Percentiles rank a stretch among this genome's conserved stretches.
phyloP scores from a whole-genome alignment of 2,113 vertebrate species.

The Hassar affinis region DNA sequence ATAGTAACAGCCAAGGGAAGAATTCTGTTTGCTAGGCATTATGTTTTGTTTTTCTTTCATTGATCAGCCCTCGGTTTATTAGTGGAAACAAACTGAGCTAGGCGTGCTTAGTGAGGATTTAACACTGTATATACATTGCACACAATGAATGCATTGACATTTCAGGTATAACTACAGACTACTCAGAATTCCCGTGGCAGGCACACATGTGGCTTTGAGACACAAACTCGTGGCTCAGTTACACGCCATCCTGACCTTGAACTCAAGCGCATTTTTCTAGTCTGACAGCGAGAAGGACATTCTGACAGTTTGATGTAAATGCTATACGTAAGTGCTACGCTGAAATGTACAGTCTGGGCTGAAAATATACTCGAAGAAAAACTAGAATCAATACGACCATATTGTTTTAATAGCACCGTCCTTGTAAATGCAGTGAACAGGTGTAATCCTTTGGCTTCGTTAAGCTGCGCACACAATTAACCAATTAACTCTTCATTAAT shows the following conservation, averaged over 20 bases:
- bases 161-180: background rate
- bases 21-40: background rate
- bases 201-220: background rate
- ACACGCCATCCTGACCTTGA: background rate
- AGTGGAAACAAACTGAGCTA: background rate
- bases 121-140: background rate
- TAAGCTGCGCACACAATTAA: background rate
- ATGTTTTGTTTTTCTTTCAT: too few species aligned
- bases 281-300: background rate
- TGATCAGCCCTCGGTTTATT: background rate
- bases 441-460: background rate
- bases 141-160: background rate
- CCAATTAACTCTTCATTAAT: too few species aligned
- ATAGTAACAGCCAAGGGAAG: background rate
- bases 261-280: background rate
- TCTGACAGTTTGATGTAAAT: background rate
- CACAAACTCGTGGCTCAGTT: background rate
- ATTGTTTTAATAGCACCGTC: background rate
- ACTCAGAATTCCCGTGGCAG: background rate
- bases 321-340: background rate
- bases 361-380: background rate
- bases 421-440: background rate
- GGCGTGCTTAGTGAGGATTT: background rate
- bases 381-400: background rate
- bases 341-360: background rate